Evolutionary conservation across 2,888 invertebrate genomes (phyloP), one percentile per base, ranked within the genome.

Genomic region (Cephus rjabovi): DNA sequence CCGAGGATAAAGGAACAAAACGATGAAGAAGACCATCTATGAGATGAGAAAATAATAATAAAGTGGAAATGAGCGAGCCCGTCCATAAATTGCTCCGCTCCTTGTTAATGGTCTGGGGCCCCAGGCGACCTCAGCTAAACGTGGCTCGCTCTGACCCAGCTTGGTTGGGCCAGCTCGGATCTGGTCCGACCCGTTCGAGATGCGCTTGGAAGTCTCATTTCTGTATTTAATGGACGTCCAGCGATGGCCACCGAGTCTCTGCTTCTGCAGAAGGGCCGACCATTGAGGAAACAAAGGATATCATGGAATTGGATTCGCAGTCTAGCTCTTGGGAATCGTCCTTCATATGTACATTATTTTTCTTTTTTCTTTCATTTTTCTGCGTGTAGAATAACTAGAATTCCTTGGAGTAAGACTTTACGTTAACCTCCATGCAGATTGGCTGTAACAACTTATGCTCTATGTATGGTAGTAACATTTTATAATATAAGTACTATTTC

Each of bases 21-120:
- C 86, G 87, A 90, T 83, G 84, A 84, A 84, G 86, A 88, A 86
- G 85, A 88, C 87, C 87, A 88, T 90, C 90, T 90, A 89, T 89
- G 90, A 90, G 90, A 90, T 90, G 90, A 90, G 90, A 90, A 90
- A 90, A 90, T 90, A 90, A 91, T 90, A 91, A 91, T 90, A 89
- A 90, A 90, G 90, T 90, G 90, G 89, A 90, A 90, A 90, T 90
- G 90, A 90, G 90, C 88, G 88, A 90, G 89, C 87, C 88, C 87
- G 88, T 89, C 90, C 91, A 91, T 91, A 91, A 91, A 91, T 90
- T 91, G 90, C 89, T 90, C 88, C 88, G 90, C 90, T 91, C 89
- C 91, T 91, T 91, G 90, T 90, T 91, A 91, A 91, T 90, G 90
- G 90, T 90, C 90, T 87, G 87, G 87, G 86, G 87, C 89, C 90